Percentiles rank a stretch among this genome's conserved stretches.
These are phyloP conservation scores for Proisotoma minuta DNA, from an alignment of 2,888 invertebrate genomes.

Conservation along the genomic window DNA sequence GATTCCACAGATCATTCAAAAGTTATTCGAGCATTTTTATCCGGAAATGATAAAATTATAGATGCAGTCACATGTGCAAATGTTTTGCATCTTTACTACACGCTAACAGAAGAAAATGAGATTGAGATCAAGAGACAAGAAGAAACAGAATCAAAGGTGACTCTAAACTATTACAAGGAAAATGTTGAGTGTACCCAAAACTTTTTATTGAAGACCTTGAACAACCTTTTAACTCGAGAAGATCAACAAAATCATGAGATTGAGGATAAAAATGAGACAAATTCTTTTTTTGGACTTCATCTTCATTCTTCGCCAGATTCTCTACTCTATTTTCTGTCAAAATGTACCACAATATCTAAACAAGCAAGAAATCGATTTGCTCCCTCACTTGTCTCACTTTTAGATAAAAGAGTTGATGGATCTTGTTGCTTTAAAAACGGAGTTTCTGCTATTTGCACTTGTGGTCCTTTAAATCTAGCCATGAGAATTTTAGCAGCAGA, in stretches of 20 bases:
- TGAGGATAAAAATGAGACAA: background rate
- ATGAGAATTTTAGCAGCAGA: constrained; percentile 35
- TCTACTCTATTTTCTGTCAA: constrained; percentile 32
- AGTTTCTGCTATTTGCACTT: no score
- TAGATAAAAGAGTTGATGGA: constrained; percentile 23
- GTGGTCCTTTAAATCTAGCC: constrained; percentile 23
- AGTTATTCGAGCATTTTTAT: constrained; percentile 8
- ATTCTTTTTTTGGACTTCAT: constrained; percentile 2
- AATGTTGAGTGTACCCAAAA: constrained; percentile 8
- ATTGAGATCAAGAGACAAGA: background rate
- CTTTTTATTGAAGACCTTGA: constrained; percentile 30
- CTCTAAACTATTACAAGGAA: constrained; percentile 5
- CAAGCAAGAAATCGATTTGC: background rate
- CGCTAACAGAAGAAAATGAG: background rate
- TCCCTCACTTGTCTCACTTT: constrained; percentile 7
- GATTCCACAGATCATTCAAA: background rate
- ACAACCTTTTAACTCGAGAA: constrained; percentile 11
- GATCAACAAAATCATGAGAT: constrained; percentile 9
- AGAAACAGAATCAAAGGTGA: background rate
- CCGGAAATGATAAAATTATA: constrained; percentile 10
- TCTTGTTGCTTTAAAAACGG: no score
- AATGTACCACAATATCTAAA: constrained; percentile 16
- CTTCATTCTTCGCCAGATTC: constrained; percentile 29
- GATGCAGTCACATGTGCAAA: constrained; percentile 30
- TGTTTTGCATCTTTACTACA: constrained; percentile 26